Evolutionary conservation across 2,888 invertebrate genomes (phyloP), one percentile per base, ranked within the genome.

Genomic region (Ochlodes sylvanus): DNA sequence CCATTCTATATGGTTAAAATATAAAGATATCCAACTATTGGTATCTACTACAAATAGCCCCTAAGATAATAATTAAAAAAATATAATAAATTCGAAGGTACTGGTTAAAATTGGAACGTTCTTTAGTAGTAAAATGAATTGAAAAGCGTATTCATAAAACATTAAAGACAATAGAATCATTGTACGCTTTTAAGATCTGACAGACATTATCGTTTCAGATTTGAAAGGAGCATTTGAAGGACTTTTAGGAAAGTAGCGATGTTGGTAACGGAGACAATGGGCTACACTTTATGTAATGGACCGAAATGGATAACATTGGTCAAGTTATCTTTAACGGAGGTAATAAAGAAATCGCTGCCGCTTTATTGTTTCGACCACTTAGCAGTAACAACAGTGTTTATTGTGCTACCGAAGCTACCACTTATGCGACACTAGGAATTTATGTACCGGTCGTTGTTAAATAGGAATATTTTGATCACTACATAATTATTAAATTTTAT

Each of bases 211-310:
- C 73, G 73, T 73, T 74, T 70, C 69, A 73, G 63, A 73, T 73
- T 76, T 75, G 73, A 73, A 70, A 73, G 75, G 69, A 72, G 70
- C 68, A 63, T 69, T 70, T 63, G 62, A 65, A 65, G 69, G 69
- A 68, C 61, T 71, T 69, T 69, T 67, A 69, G 73, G 74, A 74
- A 73, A 76, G 78, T 79, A 75, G 80, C 65, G 27, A 57, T 21
- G 64, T 65, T 34, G 57, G 58, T 27, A 58, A 27, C 70, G 74
- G 75, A 81, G 81, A 89, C 89, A 90, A 88, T 85, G 79, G 86
- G 77, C 79, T 82, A 83, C 85, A 87, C 85, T 88, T 87, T 85
- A 80, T 80, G 86, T 88, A 90, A 91, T 90, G 90, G 88, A 78
- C 82, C 76, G 81, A 82, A 86, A 85, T 79, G 84, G 87, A 87